Evolutionary conservation across 2,113 vertebrate genomes (phyloP), one percentile per base, ranked within the genome.

Genomic region (Nibea coibor): DNA sequence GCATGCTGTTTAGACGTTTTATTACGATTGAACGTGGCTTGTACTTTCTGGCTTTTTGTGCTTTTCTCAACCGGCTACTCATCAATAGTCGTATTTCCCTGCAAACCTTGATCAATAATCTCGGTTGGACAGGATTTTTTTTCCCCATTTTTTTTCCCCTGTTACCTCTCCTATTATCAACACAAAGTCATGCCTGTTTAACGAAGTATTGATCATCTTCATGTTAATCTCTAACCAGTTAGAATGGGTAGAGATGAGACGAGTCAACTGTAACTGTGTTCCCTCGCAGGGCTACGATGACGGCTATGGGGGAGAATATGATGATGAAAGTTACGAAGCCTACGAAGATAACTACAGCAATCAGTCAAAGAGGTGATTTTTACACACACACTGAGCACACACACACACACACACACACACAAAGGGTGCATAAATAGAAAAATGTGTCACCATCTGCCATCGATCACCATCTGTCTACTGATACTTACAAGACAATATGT

Each of bases 241-340:
- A 68, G 80, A 84, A 45, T 42, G 71, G 31, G 72, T 43, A 78
- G 57, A 66, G 57, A 72, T 81, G 22, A 79, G 47, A 75, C 42
- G 56, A 65, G 76, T 80, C 14, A 20, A 43, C 42, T 64, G 77
- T 48, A 66, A 61, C 57, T 10, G 19, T 90, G 76, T 82, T 75
- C 83, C 67, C 90, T 88, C 71, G 57, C 87, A 99, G 98, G 96
- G 96, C 45, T 99, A 98, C 0, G 97, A 99, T 91, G 98, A 99
- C 72, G 96, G 98, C 66, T 99, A 97, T 39, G 97, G 96, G 15
- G 98, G 95, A 72, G 97, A 99, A 92, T 99, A 99, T 72, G 97
- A 99, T 43, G 97, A 98, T 26, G 95, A 97, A 84, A 96, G 94
- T 87, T 99, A 98, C 50, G 97, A 99, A 78, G 82, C 94, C 7